These are phyloP conservation scores for Diachasma alloeum DNA, from an alignment of 1,140 invertebrate genomes.

Conservation along the genomic window DNA sequence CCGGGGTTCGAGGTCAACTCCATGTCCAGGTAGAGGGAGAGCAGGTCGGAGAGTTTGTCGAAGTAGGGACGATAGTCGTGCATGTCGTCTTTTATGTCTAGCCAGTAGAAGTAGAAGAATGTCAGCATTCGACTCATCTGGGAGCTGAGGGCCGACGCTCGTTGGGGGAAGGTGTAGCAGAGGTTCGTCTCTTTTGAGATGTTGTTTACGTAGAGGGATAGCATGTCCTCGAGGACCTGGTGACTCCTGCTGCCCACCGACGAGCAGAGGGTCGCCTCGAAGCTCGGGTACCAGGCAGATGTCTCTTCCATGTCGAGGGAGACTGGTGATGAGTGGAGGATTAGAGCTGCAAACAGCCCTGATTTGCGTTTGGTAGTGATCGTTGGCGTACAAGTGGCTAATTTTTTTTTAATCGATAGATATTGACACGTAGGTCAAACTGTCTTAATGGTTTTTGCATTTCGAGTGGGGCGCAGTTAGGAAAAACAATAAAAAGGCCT, in stretches of 20 bases:
- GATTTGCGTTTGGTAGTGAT: too few relatives aligned
- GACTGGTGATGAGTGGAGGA: background rate
- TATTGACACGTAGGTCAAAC: too few relatives aligned
- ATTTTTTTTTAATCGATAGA: too few relatives aligned
- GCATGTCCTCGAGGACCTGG: background rate
- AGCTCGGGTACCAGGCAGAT: conserved; percentile 9
- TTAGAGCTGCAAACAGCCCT: too few relatives aligned
- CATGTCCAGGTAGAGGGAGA: conserved; percentile 53
- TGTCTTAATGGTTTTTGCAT: too few relatives aligned
- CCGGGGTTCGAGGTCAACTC: conserved; percentile 44
- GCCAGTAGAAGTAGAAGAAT: conserved; percentile 32
- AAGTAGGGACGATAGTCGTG: conserved; percentile 48
- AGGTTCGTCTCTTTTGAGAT: background rate
- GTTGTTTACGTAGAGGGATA: conserved; percentile 9
- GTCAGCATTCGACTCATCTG: conserved; percentile 4
- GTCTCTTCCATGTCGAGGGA: conserved; percentile 4
- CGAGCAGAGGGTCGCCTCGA: background rate
- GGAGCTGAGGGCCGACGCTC: background rate
- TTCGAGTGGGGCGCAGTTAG: too few relatives aligned
- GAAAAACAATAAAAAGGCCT: too few relatives aligned
- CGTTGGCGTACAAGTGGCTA: too few relatives aligned
- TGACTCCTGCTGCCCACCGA: background rate
- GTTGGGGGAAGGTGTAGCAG: background rate
- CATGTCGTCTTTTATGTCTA: conserved; percentile 37
- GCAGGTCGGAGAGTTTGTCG: conserved; percentile 53